phyloP scores from a whole-genome alignment of 2,113 vertebrate species.

The Acrocephalus kingi region DNA sequence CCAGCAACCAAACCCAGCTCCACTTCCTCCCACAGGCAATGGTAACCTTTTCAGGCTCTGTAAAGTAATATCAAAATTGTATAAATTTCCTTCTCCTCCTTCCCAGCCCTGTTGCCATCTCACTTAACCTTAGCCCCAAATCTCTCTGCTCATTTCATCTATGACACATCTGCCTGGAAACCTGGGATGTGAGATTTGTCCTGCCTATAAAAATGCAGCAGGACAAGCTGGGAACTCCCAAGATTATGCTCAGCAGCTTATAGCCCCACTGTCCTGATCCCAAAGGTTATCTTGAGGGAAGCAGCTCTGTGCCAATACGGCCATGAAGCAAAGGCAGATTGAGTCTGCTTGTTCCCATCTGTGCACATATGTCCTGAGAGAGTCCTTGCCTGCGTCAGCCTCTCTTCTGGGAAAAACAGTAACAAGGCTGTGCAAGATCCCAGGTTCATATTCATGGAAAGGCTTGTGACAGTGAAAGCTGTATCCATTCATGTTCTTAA shows the following conservation, averaged over 20 bases:
- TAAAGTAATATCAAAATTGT: not conserved
- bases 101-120: not conserved
- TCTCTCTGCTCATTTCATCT: not conserved
- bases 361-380: not conserved
- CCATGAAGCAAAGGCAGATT: not conserved
- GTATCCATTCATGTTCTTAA: not conserved
- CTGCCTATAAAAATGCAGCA: not conserved
- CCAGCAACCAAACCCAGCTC: not conserved
- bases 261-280: not conserved
- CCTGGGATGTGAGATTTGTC: not conserved
- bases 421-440: not conserved
- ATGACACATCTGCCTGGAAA: not conserved
- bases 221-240: not conserved
- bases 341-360: not conserved
- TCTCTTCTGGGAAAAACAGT: not conserved
- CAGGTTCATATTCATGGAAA: not conserved
- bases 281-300: not conserved
- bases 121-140: accelerated
- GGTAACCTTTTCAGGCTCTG: not conserved
- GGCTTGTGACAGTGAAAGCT: not conserved
- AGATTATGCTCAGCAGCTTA: not conserved
- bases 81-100: not conserved
- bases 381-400: not conserved
- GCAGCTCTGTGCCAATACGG: not conserved
- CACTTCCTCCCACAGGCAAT: accelerated